Base-by-base conservation (phyloP, 2,888 invertebrate species). In the Incurvaria masculella region DNA sequence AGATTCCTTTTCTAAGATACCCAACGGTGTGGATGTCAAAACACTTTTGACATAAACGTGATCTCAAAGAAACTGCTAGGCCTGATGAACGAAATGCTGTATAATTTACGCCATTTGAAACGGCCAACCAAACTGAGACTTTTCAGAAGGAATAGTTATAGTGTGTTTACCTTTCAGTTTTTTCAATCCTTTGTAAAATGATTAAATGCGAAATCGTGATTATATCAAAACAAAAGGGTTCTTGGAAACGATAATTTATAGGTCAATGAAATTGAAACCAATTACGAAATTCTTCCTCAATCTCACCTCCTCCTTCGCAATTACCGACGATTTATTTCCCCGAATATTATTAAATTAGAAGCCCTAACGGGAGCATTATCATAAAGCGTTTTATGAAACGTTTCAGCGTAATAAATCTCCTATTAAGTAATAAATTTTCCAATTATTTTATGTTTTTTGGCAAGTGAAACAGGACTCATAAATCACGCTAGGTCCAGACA, bases 321-420 rank as follows among this genome's bases (percentile, higher is more conserved):
- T 23, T 23, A 23, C 23, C 5, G 10, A 33, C 33, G 33, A 33
- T 33, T 33, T 33, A 33, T 33, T 33, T 33, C 33, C n/a, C 3
- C 6, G 33, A 33, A 33, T 33, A 4, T 33, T 33, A 33, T 33
- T 33, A 33, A 33, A 33, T 33, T 33, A 33, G 33, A n/a, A 14
- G 33, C 6, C 33, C 33, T 14, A 14, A 33, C 33, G 3, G 33
- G 14, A n/a, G 33, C 33, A 33, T 33, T 33, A 33, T 33, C 33
- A 33, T 33, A 33, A 33, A 14, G 33, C 33, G 33, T 33, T 33
- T 33, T 33, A 33, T 33, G 33, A 33, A 33, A 33, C 33, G 33
- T 14, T 33, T 14, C 33, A 14, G 33, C 3, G 14, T 33, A 33
- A 33, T 33, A 68, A 52, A 49, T 78, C 72, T 14, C 72, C 66